These are phyloP conservation scores for Lycaena phlaeas DNA, from an alignment of 2,888 invertebrate species.

Conservation along the genomic window DNA sequence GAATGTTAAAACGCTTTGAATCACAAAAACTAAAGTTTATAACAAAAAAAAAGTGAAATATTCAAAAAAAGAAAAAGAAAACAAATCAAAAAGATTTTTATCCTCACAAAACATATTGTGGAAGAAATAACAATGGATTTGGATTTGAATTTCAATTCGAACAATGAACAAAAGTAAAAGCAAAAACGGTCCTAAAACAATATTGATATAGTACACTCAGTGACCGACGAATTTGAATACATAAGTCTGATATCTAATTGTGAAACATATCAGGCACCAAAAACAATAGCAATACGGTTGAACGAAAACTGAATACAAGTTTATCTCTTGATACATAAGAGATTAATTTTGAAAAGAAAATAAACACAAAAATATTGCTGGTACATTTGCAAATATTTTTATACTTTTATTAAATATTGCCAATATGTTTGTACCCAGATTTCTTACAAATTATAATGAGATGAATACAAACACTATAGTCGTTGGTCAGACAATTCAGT, in stretches of 20 bases:
- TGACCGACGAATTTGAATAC: slow-evolving; percentile 2
- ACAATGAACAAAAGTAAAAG: background rate
- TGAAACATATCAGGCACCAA: slow-evolving; percentile 14
- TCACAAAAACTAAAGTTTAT: background rate
- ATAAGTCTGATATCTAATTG: background rate
- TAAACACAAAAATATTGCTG: too few relatives aligned
- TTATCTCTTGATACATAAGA: background rate
- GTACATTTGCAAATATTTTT: too few relatives aligned
- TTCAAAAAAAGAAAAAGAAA: too few relatives aligned
- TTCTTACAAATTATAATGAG: too few relatives aligned
- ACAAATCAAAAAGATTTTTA: too few relatives aligned
- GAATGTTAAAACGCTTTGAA: slow-evolving; percentile 31
- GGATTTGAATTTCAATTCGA: background rate
- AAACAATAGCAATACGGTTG: background rate
- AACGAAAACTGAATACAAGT: slow-evolving; percentile 20
- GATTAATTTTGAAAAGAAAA: too few relatives aligned
- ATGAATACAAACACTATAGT: too few relatives aligned
- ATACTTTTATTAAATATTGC: background rate
- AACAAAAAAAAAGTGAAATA: too few relatives aligned
- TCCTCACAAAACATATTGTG: slow-evolving; percentile 1
- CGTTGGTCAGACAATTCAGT: too few relatives aligned
- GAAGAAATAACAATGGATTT: background rate
- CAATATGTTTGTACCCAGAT: slow-evolving; percentile 13
- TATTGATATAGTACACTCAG: background rate
- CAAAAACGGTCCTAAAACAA: slow-evolving; percentile 1